phyloP scores from a whole-genome alignment of 1,140 invertebrate species.

The Philopotamus ludificatus region DNA sequence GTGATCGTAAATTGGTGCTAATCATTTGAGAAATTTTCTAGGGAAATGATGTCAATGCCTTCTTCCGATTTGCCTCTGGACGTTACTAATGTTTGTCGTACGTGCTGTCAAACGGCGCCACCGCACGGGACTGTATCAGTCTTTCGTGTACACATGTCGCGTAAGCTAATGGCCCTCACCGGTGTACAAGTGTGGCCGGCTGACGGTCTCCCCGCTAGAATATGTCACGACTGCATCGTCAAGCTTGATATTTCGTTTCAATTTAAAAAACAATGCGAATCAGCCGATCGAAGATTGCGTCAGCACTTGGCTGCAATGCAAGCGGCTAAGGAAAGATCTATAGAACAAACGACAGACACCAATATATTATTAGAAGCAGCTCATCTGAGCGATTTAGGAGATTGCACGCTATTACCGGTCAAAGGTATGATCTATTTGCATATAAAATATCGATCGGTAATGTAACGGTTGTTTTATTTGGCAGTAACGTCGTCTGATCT shows the following conservation, averaged over 20 bases:
- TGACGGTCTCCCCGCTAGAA: conserved; percentile 37
- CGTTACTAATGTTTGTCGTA: neutral
- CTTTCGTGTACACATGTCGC: conserved; percentile 39
- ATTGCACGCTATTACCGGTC: neutral
- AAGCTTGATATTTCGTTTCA: conserved; percentile 39
- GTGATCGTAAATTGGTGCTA: no score
- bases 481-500: no score
- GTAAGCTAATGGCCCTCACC: conserved; percentile 37
- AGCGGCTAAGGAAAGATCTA: conserved; percentile 9
- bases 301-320: conserved; percentile 26
- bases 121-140: conserved; percentile 27
- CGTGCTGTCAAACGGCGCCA: neutral
- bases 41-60: neutral
- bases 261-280: conserved; percentile 40
- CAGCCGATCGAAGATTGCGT: conserved; percentile 29
- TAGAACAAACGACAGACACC: neutral
- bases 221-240: conserved; percentile 38
- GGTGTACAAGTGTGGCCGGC: conserved; percentile 40
- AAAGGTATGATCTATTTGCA: no score
- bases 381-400: no score
- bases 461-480: no score
- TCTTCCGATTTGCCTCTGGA: neutral
- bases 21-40: no score
- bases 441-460: no score
- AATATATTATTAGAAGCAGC: neutral